Evolutionary conservation across 2,888 invertebrate genomes (phyloP), one percentile per base, ranked within the genome.

Genomic region (Biston stratarius): DNA sequence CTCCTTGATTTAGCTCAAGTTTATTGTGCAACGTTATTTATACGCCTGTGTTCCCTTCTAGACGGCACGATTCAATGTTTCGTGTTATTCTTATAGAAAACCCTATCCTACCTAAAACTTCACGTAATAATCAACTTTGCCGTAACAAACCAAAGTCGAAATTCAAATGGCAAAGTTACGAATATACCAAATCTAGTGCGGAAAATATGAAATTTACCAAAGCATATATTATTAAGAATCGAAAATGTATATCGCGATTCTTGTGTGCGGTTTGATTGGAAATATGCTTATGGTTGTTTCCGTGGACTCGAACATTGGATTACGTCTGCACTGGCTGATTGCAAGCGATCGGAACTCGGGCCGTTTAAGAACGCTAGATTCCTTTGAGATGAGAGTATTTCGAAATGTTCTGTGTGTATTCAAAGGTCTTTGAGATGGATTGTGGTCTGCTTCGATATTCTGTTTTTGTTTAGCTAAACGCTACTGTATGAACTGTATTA

Each of bases 1-100:
- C 91, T 88, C 82, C 90, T 91, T 93, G 93, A 93, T 93, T 93
- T 91, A 91, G 86, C 85, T 84, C 85, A 87, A 89, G 84, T 91
- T 89, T 91, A 92, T 91, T 92, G 91, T 93, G 89, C 90, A 91
- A 84, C 84, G 89, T 90, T 92, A 92, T 93, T 92, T 93, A 92
- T 92, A 91, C 86, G 83, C 82, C 81, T 84, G 81, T 85, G 84
- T 87, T 83, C 86, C 86, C 82, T 83, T 78, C 81, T 83, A 87
- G 83, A 86, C 82, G 83, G 73, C 73, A 73, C 82, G 81, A 85
- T 84, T 82, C 84, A 80, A 87, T 83, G 85, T 84, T 83, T 81
- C 74, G 57, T 73, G 62, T 38, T 67, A 69, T 73, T 67, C 67
- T 64, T 71, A 53, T 59, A 68, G 56, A 77, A 75, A 57, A 70